A percentile compares a stretch with the other conserved stretches of the same genome.
These are phyloP conservation scores for Carettochelys insculpta DNA, from an alignment of 2,113 vertebrate genomes.

Conservation along the genomic window DNA sequence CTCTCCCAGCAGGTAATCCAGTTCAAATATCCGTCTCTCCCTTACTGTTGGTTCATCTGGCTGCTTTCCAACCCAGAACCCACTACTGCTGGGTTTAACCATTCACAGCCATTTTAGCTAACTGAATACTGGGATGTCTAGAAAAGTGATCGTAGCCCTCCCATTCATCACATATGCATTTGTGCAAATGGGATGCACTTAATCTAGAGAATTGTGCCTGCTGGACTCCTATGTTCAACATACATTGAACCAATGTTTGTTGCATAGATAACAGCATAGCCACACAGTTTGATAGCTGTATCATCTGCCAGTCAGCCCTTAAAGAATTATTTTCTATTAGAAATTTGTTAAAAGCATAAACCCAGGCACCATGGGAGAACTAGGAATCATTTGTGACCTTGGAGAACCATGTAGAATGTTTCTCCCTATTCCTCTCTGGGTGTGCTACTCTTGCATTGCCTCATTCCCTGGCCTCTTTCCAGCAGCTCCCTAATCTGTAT, in stretches of 20 bases:
- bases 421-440: neutral
- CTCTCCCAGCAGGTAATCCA: no score
- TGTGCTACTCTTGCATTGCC: neutral
- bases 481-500: constrained; percentile 50
- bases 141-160: no score
- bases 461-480: constrained; percentile 40
- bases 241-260: constrained; percentile 24
- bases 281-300: constrained; percentile 4
- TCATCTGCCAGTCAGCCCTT: neutral
- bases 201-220: neutral
- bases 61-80: no score
- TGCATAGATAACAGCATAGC: constrained; percentile 34
- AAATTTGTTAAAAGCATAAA: constrained; percentile 38
- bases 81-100: no score
- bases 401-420: neutral
- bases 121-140: no score
- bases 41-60: no score
- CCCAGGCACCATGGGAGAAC: neutral
- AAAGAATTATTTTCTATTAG: constrained; percentile 13
- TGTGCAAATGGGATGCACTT: neutral
- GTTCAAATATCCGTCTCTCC: no score
- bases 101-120: no score
- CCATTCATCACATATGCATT: no score
- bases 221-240: neutral
- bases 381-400: neutral